Percentiles rank a stretch among this genome's conserved stretches.
Evolutionary conservation across 1,140 invertebrate species (phyloP).

Genomic region (Caenorhabditis latens): DNA sequence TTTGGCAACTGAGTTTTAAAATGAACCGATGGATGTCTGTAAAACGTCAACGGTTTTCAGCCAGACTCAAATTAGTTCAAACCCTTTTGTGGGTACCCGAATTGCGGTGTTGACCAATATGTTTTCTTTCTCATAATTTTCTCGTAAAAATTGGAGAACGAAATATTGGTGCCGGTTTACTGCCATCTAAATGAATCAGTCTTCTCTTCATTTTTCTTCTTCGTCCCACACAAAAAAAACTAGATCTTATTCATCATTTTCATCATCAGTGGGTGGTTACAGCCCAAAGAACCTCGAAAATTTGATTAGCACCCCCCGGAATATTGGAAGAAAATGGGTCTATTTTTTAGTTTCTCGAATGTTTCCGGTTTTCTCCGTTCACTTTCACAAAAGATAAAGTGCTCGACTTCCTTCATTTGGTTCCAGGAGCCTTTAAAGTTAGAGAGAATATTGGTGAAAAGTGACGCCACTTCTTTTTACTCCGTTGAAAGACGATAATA

Average conservation of each 20-base stretch:
- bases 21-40: no score
- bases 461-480: constrained; percentile 24
- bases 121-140: no score
- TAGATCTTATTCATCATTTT: constrained; percentile 4
- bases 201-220: background rate
- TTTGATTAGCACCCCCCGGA: constrained; percentile 15
- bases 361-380: constrained; percentile 14
- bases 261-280: constrained; percentile 51
- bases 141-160: no score
- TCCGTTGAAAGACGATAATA: background rate
- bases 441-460: constrained; percentile 29
- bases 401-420: background rate
- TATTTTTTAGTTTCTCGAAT: background rate
- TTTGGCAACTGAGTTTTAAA: no score
- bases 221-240: background rate
- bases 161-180: background rate
- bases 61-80: no score
- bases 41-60: no score
- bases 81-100: no score
- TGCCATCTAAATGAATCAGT: background rate
- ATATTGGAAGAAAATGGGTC: no score
- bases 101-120: no score
- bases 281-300: constrained; percentile 46
- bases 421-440: background rate
- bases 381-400: background rate